Evolutionary conservation across 2,113 vertebrate species (phyloP), one percentile per base, ranked within the genome.

Genomic region (Neotoma lepida): DNA sequence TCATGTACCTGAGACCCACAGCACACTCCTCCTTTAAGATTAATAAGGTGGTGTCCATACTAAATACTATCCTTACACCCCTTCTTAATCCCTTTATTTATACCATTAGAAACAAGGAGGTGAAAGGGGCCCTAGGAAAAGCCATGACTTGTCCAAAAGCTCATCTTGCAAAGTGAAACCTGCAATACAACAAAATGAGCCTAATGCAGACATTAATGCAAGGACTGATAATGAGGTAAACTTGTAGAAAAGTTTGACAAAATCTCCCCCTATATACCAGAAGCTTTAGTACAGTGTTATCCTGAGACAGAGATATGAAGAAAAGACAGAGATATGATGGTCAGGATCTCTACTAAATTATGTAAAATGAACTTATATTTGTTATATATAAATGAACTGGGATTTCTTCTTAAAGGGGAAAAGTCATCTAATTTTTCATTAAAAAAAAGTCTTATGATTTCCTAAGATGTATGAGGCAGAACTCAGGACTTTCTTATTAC

Each of bases 61-160:
- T 97, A 17, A 97, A 97, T 26, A 97, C 97, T 3, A 96, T 96
- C 20, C 46, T 97, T 17, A 96, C 92, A 2, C 97, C 97, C 22
- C 68, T 96, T 66, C 73, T 98, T 44, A 97, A 97, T 64, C 97
- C 97, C 8, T 97, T 98, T 56, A 97, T 98, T 89, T 98, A 97
- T 33, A 97, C 97, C 24, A 91, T 97, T 82, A 96, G 97, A 92
- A 98, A 98, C 70, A 96, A 97, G 46, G 96, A 97, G 56, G 95
- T 97, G 2, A 97, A 97, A 58, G 74, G 51, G 93, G 97, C 96
- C 35, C 15, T 96, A 8, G 86, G 66, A 46, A 97, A 97, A 66
- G 73, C 61, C 54, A 63, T 96, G 35, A 35, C 70, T 81, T 95
- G 64, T 80, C 54, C 85, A 76, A 96, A 91, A 64, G 73, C 22